Evolutionary conservation across 2,797 vertebrate species (phyloP).

Genomic region (Podargus strigoides): DNA sequence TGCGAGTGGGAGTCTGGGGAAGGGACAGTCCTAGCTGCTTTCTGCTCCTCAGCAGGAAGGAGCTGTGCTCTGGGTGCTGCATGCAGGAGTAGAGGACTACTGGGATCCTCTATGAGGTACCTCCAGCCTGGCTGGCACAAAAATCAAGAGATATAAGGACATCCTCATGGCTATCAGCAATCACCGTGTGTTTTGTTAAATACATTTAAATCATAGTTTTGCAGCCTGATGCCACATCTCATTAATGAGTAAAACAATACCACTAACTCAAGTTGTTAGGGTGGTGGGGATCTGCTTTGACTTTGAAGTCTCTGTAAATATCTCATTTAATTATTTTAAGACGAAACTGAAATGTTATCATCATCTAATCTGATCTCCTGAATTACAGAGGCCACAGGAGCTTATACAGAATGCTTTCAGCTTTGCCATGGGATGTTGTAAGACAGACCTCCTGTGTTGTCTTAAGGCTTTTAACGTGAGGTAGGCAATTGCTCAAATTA

Average conservation of each 20-base stretch:
- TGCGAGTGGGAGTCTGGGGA: background rate
- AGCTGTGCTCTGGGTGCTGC: background rate
- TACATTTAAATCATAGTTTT: background rate
- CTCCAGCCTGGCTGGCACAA: background rate
- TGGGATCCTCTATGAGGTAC: background rate
- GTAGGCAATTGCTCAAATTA: background rate
- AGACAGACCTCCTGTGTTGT: background rate
- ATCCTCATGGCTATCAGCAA: background rate
- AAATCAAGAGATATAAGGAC: background rate
- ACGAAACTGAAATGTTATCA: background rate
- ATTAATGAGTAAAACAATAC: background rate
- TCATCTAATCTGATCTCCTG: background rate
- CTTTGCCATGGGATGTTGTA: background rate
- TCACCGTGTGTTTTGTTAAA: background rate
- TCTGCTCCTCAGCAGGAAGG: background rate
- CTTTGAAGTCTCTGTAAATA: constrained; percentile 31
- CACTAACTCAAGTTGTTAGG: background rate
- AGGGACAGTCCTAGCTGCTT: background rate
- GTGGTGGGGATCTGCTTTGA: background rate
- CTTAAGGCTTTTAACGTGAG: background rate
- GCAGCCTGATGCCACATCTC: background rate
- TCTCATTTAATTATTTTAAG: constrained; percentile 21
- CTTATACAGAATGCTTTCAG: background rate
- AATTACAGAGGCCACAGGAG: background rate
- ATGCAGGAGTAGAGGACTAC: background rate